A percentile compares a stretch with the other conserved stretches of the same genome.
These are phyloP conservation scores for Malachius bipustulatus DNA, from an alignment of 2,888 invertebrate genomes.

Conservation along the genomic window DNA sequence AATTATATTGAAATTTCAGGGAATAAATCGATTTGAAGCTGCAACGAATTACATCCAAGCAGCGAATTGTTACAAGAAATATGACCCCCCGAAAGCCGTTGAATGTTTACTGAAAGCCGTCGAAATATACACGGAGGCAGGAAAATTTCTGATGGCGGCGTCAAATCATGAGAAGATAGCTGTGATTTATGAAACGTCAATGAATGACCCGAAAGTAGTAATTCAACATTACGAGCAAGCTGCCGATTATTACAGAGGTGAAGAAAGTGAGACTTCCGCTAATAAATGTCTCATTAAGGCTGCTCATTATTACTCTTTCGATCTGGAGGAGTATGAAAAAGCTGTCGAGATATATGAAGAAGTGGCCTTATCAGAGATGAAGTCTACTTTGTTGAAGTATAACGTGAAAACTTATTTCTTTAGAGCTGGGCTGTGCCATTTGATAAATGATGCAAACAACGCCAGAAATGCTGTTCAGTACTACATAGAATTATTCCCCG, in stretches of 20 bases:
- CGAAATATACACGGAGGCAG: constrained; percentile 93
- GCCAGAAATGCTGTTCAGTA: background rate
- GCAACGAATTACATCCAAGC: constrained; percentile 90
- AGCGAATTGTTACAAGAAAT: constrained; percentile 86
- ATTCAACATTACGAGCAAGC: constrained; percentile 76
- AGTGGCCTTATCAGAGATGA: constrained; percentile 80
- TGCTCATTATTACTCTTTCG: constrained; percentile 62
- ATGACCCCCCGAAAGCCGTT: constrained; percentile 71
- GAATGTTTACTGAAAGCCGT: constrained; percentile 80
- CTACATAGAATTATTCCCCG: background rate
- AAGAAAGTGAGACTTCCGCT: constrained; percentile 90
- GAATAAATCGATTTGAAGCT: constrained; percentile 88
- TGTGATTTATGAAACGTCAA: constrained; percentile 85
- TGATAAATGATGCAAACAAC: constrained; percentile 73
- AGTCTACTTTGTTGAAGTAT: constrained; percentile 87
- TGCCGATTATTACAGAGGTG: constrained; percentile 86
- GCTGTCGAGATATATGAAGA: constrained; percentile 93
- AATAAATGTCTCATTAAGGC: constrained; percentile 95
- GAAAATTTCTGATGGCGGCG: constrained; percentile 85
- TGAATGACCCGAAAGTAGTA: constrained; percentile 72
- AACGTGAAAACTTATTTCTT: constrained; percentile 87
- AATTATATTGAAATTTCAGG: too few relatives aligned
- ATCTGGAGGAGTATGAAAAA: constrained; percentile 81
- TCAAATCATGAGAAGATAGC: constrained; percentile 94
- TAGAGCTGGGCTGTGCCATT: constrained; percentile 85